Percentiles rank a stretch among this genome's conserved stretches.
phyloP scores from a whole-genome alignment of 2,113 vertebrate species.

The Cyrtonyx montezumae region DNA sequence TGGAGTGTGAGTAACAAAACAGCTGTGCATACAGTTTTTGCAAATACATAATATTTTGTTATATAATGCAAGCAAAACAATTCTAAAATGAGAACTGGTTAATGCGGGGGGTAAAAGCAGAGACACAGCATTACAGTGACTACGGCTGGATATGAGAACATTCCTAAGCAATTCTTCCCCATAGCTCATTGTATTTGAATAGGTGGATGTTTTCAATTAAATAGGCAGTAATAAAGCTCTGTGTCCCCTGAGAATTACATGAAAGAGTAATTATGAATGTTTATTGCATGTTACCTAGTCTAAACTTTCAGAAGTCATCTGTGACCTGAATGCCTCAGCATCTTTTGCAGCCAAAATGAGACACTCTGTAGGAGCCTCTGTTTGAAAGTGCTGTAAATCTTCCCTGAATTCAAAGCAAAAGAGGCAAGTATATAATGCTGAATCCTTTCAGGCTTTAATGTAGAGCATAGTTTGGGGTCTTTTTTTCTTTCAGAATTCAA shows the following conservation, averaged over 20 bases:
- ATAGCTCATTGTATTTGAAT: background rate
- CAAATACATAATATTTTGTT: slow-evolving; percentile 39
- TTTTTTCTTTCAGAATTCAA: background rate
- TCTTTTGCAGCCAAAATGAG: background rate
- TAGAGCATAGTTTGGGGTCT: background rate
- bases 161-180: background rate
- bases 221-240: background rate
- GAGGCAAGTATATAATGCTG: background rate
- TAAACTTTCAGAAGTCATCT: background rate
- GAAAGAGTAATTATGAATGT: background rate
- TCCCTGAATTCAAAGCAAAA: background rate
- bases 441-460: background rate
- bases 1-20: slow-evolving; percentile 32
- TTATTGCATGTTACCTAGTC: background rate
- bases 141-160: background rate
- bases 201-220: background rate
- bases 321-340: background rate
- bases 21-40: slow-evolving; percentile 54
- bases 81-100: slow-evolving; percentile 47
- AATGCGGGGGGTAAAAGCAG: background rate
- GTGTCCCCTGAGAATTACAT: background rate
- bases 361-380: background rate
- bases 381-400: background rate
- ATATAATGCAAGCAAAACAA: slow-evolving; percentile 32
- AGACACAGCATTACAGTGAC: background rate